Conservation (phyloP, 2,113 vertebrate genomes). For the Neolamprologus longior region DNA sequence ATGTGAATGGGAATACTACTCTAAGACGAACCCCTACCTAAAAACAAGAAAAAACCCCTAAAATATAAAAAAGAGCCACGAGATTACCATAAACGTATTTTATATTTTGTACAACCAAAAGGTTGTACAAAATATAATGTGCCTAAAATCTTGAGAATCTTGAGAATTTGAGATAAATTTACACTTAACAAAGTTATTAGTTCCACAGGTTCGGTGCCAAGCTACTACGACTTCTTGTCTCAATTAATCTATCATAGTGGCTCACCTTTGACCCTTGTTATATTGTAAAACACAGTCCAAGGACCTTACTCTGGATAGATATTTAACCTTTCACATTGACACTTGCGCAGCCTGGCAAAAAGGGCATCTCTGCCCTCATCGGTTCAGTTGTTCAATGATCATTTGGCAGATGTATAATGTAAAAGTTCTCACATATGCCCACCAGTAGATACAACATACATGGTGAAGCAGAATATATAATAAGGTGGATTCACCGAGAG, state of each 20-base stretch:
- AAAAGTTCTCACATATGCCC: background rate
- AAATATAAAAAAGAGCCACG: background rate
- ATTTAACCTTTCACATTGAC: conserved; percentile 3
- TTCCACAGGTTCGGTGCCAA: background rate
- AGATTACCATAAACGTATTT: background rate
- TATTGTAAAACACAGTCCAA: background rate
- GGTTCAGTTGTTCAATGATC: background rate
- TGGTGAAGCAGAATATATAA: background rate
- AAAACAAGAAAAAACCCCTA: background rate
- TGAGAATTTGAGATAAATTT: background rate
- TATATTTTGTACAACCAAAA: background rate
- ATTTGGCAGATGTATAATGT: background rate
- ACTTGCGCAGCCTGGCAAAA: background rate
- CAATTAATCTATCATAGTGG: background rate
- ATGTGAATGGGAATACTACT: background rate
- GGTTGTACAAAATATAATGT: background rate
- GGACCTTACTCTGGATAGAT: background rate
- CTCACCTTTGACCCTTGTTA: background rate
- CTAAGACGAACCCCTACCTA: background rate
- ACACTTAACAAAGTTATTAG: background rate
- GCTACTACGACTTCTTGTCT: background rate
- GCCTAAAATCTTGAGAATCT: background rate
- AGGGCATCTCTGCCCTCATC: background rate
- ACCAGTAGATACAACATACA: background rate
- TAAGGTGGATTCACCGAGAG: background rate